Percentiles rank a stretch among this genome's conserved stretches.
These are phyloP conservation scores for Amaurobius ferox DNA, from an alignment of 2,888 invertebrate species.

Conservation along the genomic window DNA sequence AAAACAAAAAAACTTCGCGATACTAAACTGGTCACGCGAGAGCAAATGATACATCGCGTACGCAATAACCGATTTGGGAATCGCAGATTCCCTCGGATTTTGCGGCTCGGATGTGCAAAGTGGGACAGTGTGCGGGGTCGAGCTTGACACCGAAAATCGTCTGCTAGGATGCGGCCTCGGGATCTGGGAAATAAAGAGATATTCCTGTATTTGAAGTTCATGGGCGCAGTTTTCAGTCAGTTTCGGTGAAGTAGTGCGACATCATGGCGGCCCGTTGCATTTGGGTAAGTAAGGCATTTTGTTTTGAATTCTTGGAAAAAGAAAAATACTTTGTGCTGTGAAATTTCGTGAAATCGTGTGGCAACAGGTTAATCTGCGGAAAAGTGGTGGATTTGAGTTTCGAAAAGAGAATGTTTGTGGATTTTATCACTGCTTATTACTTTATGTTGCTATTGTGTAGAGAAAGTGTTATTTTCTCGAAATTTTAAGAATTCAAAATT, in stretches of 20 bases:
- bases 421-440: too few relatives aligned
- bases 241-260: background rate
- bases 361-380: too few relatives aligned
- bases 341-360: too few relatives aligned
- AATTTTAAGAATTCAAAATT: too few relatives aligned
- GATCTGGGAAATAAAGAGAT: slow-evolving; percentile 28
- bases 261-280: slow-evolving; percentile 28
- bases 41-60: slow-evolving; percentile 22
- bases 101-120: slow-evolving; percentile 23
- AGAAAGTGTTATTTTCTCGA: too few relatives aligned
- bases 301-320: background rate
- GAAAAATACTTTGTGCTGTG: too few relatives aligned
- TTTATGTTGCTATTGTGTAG: too few relatives aligned
- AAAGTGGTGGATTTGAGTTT: too few relatives aligned
- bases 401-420: too few relatives aligned
- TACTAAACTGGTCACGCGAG: slow-evolving; percentile 28
- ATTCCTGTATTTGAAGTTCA: slow-evolving; percentile 12
- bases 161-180: slow-evolving; percentile 19
- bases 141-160: slow-evolving; percentile 52
- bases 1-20: background rate
- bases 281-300: slow-evolving; percentile 26
- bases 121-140: slow-evolving; percentile 50
- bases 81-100: background rate
- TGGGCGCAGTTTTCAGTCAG: slow-evolving; percentile 1
- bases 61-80: slow-evolving; percentile 7